These are phyloP conservation scores for Periophthalmodon schlosseri DNA, from an alignment of 2,113 vertebrate species.

Conservation along the genomic window DNA sequence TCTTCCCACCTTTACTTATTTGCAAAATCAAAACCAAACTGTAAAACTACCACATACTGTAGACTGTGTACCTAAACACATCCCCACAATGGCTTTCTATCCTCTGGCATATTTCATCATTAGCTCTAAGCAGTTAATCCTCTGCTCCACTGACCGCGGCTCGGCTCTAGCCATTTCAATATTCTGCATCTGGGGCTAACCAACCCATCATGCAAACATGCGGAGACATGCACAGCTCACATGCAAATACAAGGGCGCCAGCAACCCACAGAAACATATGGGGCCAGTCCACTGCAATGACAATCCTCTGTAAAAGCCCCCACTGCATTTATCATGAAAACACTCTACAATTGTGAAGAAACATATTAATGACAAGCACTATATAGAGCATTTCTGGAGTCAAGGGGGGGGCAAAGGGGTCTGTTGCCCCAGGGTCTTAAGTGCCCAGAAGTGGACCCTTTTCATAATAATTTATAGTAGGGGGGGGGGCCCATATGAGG, in stretches of 20 bases:
- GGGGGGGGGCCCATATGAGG: too few relatives aligned
- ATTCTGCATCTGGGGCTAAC: conserved; percentile 76
- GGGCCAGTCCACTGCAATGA: conserved; percentile 54
- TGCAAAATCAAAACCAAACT: not conserved
- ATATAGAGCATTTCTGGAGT: too few relatives aligned
- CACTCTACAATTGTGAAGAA: not conserved
- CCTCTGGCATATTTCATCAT: conserved; percentile 81
- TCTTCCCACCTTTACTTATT: not conserved
- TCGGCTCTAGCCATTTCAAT: conserved; percentile 75
- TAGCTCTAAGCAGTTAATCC: conserved; percentile 82
- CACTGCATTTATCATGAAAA: not conserved
- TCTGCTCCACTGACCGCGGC: conserved; percentile 77
- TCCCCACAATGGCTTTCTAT: conserved; percentile 34
- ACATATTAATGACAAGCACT: too few relatives aligned
- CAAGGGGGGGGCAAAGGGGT: too few relatives aligned
- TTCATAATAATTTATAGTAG: too few relatives aligned
- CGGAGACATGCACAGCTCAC: conserved; percentile 12
- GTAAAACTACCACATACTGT: not conserved
- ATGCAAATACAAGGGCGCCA: conserved; percentile 48
- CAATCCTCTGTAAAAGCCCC: conserved; percentile 43
- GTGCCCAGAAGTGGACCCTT: too few relatives aligned
- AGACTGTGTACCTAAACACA: conserved; percentile 19
- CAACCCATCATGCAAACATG: conserved; percentile 47
- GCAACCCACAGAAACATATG: conserved; percentile 57
- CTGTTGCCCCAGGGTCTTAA: too few relatives aligned